A percentile compares a stretch with the other conserved stretches of the same genome.
phyloP scores from a whole-genome alignment of 2,113 vertebrate genomes.

The Pterocles orientalis region DNA sequence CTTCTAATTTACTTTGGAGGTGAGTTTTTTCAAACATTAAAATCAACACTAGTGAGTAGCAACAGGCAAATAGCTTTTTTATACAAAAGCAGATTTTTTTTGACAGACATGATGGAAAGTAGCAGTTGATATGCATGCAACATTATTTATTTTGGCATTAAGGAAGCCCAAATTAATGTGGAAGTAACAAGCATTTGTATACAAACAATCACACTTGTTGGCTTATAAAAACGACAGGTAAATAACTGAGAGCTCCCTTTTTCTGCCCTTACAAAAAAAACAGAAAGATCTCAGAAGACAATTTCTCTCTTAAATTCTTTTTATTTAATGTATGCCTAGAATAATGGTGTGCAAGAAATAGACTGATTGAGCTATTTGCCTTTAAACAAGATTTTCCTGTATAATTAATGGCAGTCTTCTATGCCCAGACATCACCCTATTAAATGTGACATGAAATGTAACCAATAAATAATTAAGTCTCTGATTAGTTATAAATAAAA shows the following conservation, averaged over 20 bases:
- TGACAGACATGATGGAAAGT: background rate
- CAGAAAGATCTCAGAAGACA: conserved; percentile 5
- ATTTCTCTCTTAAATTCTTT: background rate
- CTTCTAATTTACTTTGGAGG: background rate
- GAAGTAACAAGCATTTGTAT: background rate
- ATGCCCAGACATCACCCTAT: background rate
- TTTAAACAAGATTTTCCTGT: background rate
- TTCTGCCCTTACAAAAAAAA: background rate
- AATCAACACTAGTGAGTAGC: background rate
- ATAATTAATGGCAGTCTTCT: background rate
- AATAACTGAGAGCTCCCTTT: background rate
- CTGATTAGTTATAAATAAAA: conserved; percentile 40
- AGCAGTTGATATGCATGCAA: background rate
- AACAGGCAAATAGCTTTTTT: background rate
- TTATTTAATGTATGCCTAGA: background rate
- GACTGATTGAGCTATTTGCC: background rate
- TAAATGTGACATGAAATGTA: conserved; percentile 34
- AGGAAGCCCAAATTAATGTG: background rate
- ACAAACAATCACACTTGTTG: background rate
- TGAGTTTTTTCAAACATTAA: background rate
- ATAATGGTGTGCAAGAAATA: conserved; percentile 20
- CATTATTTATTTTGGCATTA: background rate
- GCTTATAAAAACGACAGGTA: background rate
- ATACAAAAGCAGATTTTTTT: background rate
- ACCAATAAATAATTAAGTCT: conserved; percentile 35